A percentile compares a stretch with the other conserved stretches of the same genome.
Conservation (phyloP, 2,888 invertebrate species). For the Teinopalpus imperialis region DNA sequence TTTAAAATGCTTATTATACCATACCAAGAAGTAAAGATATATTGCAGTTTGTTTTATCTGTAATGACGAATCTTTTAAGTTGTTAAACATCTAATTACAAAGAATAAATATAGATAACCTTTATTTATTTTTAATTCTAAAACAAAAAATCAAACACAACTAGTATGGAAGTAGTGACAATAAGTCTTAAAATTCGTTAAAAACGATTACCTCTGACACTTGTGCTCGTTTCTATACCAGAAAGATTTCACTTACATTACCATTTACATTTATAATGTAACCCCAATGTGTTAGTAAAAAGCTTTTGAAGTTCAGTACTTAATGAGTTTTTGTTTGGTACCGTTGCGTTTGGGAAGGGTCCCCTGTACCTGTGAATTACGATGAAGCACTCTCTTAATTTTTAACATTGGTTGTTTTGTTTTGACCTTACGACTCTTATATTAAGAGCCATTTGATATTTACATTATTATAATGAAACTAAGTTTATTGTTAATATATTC, state of each 20-base stretch:
- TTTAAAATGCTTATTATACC: too few relatives aligned
- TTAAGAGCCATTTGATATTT: conserved; percentile 14
- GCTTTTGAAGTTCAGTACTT: conserved; percentile 24
- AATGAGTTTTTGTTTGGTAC: conserved; percentile 25
- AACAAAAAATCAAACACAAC: too few relatives aligned
- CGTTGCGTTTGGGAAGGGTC: conserved; percentile 18
- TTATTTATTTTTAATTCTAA: too few relatives aligned
- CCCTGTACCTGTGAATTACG: conserved; percentile 22
- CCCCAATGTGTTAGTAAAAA: conserved; percentile 25
- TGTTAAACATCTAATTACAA: too few relatives aligned
- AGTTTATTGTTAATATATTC: not conserved
- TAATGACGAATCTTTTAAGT: too few relatives aligned
- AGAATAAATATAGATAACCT: too few relatives aligned
- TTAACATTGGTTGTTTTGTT: conserved; percentile 17
- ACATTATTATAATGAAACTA: conserved; percentile 4
- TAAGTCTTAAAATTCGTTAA: conserved; percentile 17
- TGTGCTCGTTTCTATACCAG: conserved; percentile 12
- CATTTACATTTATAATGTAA: conserved; percentile 21
- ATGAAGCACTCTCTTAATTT: conserved; percentile 14
- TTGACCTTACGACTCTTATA: conserved; percentile 8
- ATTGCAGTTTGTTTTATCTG: too few relatives aligned
- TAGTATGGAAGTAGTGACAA: conserved; percentile 1
- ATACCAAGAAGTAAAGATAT: too few relatives aligned
- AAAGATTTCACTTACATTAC: conserved; percentile 17
- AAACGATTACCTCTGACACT: conserved; percentile 9